A percentile compares a stretch with the other conserved stretches of the same genome.
Evolutionary conservation across 1,140 invertebrate genomes (phyloP).

Genomic region (Leptinotarsa defecta): DNA sequence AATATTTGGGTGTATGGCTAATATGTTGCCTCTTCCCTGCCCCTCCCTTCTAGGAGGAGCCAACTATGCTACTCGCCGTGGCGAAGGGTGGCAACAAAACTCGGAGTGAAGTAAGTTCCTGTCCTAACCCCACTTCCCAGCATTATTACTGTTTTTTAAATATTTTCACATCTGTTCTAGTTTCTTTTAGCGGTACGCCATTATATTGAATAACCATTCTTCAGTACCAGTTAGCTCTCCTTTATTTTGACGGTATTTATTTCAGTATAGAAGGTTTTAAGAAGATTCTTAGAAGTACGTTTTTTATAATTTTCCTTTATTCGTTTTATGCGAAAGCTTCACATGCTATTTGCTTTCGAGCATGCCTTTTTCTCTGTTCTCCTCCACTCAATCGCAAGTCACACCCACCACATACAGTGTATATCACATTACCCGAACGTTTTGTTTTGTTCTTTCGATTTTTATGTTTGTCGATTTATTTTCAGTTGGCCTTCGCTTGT

Average conservation of each 20-base stretch:
- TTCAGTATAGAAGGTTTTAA: not conserved
- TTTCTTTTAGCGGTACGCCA: not conserved
- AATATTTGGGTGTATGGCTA: constrained; percentile 49
- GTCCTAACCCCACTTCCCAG: constrained; percentile 42
- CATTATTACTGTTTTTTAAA: constrained; percentile 17
- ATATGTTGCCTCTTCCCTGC: constrained; percentile 56
- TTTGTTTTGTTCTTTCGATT: constrained; percentile 35
- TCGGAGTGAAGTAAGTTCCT: constrained; percentile 89
- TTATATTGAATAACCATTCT: constrained; percentile 15
- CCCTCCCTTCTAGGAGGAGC: constrained; percentile 64
- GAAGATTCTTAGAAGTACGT: not conserved
- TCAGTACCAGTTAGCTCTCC: constrained; percentile 16
- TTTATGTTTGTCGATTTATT: constrained; percentile 7
- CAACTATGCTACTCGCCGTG: constrained; percentile 83
- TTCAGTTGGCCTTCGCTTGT: constrained; percentile 24
- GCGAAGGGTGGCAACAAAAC: constrained; percentile 87
- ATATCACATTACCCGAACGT: constrained; percentile 33
- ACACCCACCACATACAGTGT: constrained; percentile 40
- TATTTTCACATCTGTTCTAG: constrained; percentile 21
- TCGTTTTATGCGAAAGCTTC: constrained; percentile 22
- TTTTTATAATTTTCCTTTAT: not conserved
- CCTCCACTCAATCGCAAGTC: constrained; percentile 28
- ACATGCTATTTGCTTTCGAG: constrained; percentile 24
- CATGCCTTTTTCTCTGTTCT: constrained; percentile 18
- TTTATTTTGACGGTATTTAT: constrained; percentile 19